Conservation (phyloP, 2,797 vertebrate genomes). For the Enteromius anoplus region DNA sequence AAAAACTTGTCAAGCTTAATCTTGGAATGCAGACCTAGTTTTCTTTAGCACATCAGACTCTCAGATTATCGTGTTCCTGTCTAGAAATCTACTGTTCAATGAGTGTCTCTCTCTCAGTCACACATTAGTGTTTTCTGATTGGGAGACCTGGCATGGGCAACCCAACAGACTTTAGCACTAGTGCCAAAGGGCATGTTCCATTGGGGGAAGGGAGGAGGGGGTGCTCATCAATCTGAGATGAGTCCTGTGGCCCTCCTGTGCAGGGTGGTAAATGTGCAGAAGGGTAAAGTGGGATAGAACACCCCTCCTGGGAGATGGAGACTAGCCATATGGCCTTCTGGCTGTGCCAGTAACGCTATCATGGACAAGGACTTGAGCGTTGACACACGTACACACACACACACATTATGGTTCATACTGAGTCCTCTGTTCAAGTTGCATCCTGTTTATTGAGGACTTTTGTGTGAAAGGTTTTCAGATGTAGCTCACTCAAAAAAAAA, state of each 20-base stretch:
- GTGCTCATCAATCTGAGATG: constrained; percentile 66
- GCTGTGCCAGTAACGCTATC: constrained; percentile 63
- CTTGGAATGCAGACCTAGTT: constrained; percentile 31
- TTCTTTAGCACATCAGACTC: constrained; percentile 18
- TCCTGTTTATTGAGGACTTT: constrained; percentile 32
- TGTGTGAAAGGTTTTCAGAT: neutral
- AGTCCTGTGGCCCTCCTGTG: constrained; percentile 66
- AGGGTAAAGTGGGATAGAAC: constrained; percentile 66
- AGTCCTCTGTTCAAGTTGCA: constrained; percentile 33
- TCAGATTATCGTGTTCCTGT: constrained; percentile 30
- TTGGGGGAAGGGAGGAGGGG: constrained; percentile 58
- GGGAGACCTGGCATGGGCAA: constrained; percentile 61
- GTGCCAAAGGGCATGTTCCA: constrained; percentile 67
- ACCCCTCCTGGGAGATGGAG: constrained; percentile 67
- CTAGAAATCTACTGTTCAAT: constrained; percentile 35
- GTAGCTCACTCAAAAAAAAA: neutral
- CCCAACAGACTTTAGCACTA: constrained; percentile 64
- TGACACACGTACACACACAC: constrained; percentile 17
- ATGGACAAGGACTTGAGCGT: constrained; percentile 60
- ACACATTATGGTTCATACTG: constrained; percentile 37
- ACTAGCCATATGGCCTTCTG: constrained; percentile 68
- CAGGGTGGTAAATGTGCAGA: constrained; percentile 67
- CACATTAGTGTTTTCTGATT: constrained; percentile 56
- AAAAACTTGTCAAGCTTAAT: constrained; percentile 3
- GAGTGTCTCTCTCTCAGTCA: constrained; percentile 39